These are phyloP conservation scores for Tribolium castaneum DNA, from an alignment of 1,140 invertebrate genomes.

Conservation along the genomic window DNA sequence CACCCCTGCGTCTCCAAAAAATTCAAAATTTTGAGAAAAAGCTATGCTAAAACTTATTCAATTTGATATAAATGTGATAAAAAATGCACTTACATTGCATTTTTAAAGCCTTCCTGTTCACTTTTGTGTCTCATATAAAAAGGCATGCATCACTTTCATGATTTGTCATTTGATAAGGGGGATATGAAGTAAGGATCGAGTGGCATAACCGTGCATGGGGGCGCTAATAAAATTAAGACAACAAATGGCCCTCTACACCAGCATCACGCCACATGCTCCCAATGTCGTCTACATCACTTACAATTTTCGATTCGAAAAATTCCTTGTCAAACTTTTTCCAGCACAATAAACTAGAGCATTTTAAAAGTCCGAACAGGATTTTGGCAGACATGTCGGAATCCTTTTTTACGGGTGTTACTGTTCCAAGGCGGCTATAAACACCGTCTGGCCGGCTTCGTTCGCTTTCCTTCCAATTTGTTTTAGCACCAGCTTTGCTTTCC, in stretches of 20 bases:
- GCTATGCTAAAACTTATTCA: too few relatives aligned
- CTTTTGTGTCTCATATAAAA: slow-evolving; percentile 3
- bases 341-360: slow-evolving; percentile 1
- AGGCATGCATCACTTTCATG: slow-evolving; percentile 39
- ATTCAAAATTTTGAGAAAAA: too few relatives aligned
- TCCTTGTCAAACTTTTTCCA: background rate
- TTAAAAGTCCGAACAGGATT: slow-evolving; percentile 27
- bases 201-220: slow-evolving; percentile 45
- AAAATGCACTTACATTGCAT: too few relatives aligned
- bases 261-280: slow-evolving; percentile 58
- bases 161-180: slow-evolving; percentile 40
- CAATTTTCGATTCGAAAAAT: slow-evolving; percentile 3
- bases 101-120: background rate
- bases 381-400: slow-evolving; percentile 33
- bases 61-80: too few relatives aligned
- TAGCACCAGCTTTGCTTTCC: slow-evolving; percentile 46
- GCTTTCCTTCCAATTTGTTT: slow-evolving; percentile 43
- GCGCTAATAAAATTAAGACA: slow-evolving; percentile 57
- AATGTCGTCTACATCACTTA: slow-evolving; percentile 14
- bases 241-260: slow-evolving; percentile 56
- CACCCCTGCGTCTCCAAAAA: too few relatives aligned
- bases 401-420: slow-evolving; percentile 38
- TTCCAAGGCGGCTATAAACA: slow-evolving; percentile 40
- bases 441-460: slow-evolving; percentile 39
- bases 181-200: slow-evolving; percentile 6